A percentile compares a stretch with the other conserved stretches of the same genome.
phyloP scores from a whole-genome alignment of 2,113 vertebrate genomes.

The Anarhynchus alexandrinus region DNA sequence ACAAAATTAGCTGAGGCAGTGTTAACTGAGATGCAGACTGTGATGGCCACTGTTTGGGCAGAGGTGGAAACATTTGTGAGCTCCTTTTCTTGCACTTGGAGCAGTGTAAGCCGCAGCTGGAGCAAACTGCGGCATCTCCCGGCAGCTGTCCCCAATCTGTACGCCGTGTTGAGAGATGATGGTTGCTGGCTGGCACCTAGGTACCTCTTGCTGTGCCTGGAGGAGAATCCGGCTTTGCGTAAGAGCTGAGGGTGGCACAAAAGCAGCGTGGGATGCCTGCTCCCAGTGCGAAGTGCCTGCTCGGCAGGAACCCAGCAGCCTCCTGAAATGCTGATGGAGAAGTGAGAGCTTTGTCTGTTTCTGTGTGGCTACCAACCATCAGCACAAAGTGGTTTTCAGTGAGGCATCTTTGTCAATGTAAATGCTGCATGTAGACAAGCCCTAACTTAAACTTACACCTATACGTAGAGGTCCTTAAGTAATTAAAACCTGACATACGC shows the following conservation, averaged over 20 bases:
- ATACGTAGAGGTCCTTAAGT: accelerated
- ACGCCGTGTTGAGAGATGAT: accelerated
- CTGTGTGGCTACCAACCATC: background rate
- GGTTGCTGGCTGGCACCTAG: background rate
- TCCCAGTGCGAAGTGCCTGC: accelerated
- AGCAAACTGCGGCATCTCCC: accelerated
- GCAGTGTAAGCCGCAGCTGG: background rate
- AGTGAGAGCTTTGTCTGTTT: background rate
- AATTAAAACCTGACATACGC: accelerated
- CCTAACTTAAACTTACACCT: background rate
- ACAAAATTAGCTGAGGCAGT: background rate
- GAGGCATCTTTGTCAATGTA: background rate
- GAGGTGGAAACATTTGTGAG: background rate
- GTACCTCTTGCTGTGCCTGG: background rate
- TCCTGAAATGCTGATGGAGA: accelerated
- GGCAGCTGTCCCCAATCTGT: background rate
- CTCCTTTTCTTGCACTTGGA: background rate
- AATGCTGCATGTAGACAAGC: background rate
- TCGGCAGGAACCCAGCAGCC: background rate
- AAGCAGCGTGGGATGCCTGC: background rate
- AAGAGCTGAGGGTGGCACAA: background rate
- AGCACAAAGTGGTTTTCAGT: background rate
- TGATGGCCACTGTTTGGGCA: background rate
- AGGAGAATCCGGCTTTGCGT: background rate
- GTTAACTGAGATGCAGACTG: background rate